Conservation (phyloP, 1,140 invertebrate species). For the Chrysomallon squamiferum region DNA sequence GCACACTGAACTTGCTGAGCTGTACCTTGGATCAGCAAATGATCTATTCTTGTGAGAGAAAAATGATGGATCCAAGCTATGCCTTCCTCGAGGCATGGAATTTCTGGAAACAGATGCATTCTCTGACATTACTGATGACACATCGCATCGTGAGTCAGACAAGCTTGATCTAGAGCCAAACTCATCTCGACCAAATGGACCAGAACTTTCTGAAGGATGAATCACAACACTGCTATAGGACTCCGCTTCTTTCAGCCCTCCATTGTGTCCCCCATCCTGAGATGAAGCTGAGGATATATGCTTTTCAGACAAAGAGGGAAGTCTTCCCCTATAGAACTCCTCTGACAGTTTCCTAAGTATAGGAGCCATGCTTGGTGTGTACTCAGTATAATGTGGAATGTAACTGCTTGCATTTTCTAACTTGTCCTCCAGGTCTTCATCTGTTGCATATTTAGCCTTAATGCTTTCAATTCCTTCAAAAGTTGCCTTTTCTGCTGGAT, state of each 20-base stretch:
- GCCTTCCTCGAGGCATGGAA: conserved; percentile 22
- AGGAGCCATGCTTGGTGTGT: conserved; percentile 64
- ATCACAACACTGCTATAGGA: conserved; percentile 56
- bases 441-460: conserved; percentile 31
- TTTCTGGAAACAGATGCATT: conserved; percentile 1
- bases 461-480: conserved; percentile 27
- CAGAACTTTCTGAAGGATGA: conserved; percentile 40
- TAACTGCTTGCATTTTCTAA: background rate
- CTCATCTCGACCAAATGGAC: conserved; percentile 49
- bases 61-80: conserved; percentile 40
- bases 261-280: conserved; percentile 30
- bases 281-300: conserved; percentile 41
- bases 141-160: conserved; percentile 30
- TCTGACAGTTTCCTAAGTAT: conserved; percentile 73
- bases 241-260: conserved; percentile 48
- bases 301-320: conserved; percentile 31
- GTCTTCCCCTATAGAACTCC: conserved; percentile 46
- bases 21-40: conserved; percentile 25
- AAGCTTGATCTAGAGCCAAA: conserved; percentile 39
- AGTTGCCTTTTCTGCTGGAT: background rate
- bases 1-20: conserved; percentile 13
- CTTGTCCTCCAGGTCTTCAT: conserved; percentile 4
- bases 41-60: conserved; percentile 20
- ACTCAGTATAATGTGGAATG: conserved; percentile 15
- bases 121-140: conserved; percentile 15